Percentiles rank a stretch among this genome's conserved stretches.
These are phyloP conservation scores for Schizaphis graminum DNA, from an alignment of 2,888 invertebrate genomes.

Conservation along the genomic window DNA sequence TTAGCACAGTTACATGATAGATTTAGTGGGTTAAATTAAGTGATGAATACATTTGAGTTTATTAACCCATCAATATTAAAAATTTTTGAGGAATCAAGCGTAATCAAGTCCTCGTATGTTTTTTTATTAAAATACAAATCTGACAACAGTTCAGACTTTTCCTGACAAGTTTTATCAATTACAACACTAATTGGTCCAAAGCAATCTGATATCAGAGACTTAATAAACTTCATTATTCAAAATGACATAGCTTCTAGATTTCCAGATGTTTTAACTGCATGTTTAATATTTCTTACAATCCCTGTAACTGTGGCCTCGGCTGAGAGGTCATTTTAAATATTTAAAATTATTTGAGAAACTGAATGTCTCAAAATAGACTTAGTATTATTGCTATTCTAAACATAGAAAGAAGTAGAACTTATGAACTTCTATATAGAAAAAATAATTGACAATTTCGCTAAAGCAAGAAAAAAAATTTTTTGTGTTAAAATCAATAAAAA, in stretches of 20 bases:
- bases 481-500: background rate
- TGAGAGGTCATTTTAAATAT: background rate
- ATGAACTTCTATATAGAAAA: background rate
- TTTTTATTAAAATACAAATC: background rate
- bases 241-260: background rate
- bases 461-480: background rate
- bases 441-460: background rate
- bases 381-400: background rate
- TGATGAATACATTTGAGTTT: background rate
- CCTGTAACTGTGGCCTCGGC: background rate
- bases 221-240: background rate
- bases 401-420: background rate
- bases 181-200: background rate
- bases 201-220: background rate
- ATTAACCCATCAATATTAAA: background rate
- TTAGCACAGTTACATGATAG: conserved; percentile 9
- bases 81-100: background rate
- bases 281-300: background rate
- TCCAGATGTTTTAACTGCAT: background rate
- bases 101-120: background rate
- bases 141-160: background rate
- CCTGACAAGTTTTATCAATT: conserved; percentile 12
- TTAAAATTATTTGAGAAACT: background rate
- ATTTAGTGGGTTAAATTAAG: conserved; percentile 1
- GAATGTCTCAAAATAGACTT: background rate